Base-by-base conservation (phyloP, 1,140 invertebrate species). In the Zaprionus capensis region DNA sequence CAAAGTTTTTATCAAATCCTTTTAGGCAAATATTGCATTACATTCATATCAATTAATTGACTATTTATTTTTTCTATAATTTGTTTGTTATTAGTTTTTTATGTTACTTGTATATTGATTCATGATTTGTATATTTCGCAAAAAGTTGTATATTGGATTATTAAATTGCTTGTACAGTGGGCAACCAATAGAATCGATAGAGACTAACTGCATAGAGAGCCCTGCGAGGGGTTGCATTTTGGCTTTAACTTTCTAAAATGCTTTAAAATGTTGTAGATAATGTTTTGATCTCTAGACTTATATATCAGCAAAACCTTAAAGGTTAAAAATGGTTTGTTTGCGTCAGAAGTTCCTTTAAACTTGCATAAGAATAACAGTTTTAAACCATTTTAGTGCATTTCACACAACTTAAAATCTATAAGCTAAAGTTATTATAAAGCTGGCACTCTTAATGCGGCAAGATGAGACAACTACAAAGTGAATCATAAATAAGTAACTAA, bases 401-500 rank as follows among this genome's bases (percentile, higher is more conserved):
- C 9, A 34, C 31, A 34, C 0, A 31, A 31, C 2, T 34, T 11
- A 34, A 34, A 11, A 34, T 11, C 31, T 34, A 34, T 34, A 34
- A 34, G 2, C 5, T 44, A 44, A 38, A 38, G 14, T n/a, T 17
- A 44, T n/a, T n/a, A n/a, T 44, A n/a, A 7, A 44, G 41, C 17
- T 15, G 38, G 5, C 2, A n/a, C 38, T n/a, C 5, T 2, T 41
- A 41, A n/a, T n/a, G 41, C 41, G 5, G n/a, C n/a, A 44, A 44
- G 41, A 44, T 17, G 41, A 44, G 41, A 46, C 41, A 9, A 46
- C 41, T 9, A 9, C 46, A 51, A 12, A 24, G 4, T 22, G 17
- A 20, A 51, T 24, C 22, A 51, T 20, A 51, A 51, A 51, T 51
- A 24, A 64, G 11, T 64, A 28, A 56, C 17, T 28, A 9, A 34